phyloP scores from a whole-genome alignment of 2,797 vertebrate species.

The Sternotherus odoratus region DNA sequence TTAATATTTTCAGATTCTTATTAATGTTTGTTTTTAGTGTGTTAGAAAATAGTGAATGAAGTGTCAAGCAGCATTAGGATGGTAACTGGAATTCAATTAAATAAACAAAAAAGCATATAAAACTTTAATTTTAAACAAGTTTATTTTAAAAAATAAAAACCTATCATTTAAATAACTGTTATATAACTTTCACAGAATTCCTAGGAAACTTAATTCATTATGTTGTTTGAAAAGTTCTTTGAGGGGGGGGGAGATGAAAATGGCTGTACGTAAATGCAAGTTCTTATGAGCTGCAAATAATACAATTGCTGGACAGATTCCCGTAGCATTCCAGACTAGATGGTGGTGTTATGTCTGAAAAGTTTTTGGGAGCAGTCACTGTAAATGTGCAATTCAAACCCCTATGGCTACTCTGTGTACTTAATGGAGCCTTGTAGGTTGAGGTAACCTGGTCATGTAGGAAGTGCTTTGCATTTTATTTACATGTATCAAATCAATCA shows the following conservation, averaged over 20 bases:
- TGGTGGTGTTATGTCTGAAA: background rate
- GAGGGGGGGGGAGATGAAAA: background rate
- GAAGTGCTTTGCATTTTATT: background rate
- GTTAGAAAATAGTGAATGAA: background rate
- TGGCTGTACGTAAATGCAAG: background rate
- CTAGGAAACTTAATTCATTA: background rate
- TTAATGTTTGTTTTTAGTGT: background rate
- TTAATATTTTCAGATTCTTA: background rate
- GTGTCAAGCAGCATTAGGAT: background rate
- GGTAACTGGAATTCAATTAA: background rate
- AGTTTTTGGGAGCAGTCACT: background rate
- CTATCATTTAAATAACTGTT: background rate
- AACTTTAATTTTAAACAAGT: background rate
- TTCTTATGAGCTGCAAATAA: background rate
- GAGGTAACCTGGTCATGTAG: background rate
- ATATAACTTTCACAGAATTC: background rate
- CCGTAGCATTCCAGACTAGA: background rate
- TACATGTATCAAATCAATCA: background rate
- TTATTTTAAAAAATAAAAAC: background rate
- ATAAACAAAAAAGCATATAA: background rate
- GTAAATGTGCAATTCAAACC: background rate
- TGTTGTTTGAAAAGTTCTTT: background rate
- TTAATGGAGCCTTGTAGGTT: background rate
- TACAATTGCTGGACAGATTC: background rate
- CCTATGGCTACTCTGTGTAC: background rate